These are phyloP conservation scores for Acrocephalus arundinaceus DNA, from an alignment of 2,113 vertebrate genomes.

Conservation along the genomic window DNA sequence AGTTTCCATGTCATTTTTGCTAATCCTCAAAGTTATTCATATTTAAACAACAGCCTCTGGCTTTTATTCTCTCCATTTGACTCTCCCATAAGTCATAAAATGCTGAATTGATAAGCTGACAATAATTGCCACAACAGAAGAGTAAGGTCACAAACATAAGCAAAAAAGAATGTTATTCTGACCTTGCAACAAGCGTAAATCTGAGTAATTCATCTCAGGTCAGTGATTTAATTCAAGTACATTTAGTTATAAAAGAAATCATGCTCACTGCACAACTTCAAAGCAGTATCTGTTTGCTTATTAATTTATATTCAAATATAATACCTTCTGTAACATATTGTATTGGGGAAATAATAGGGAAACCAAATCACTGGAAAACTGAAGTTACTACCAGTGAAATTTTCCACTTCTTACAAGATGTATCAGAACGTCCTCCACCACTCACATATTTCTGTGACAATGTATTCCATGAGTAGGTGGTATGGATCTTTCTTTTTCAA, in stretches of 20 bases:
- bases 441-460: background rate
- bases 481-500: background rate
- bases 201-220: background rate
- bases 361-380: background rate
- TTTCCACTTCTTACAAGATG: background rate
- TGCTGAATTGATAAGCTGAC: constrained; percentile 12
- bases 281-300: background rate
- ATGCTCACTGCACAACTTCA: background rate
- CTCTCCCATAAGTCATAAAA: constrained; percentile 20
- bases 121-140: background rate
- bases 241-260: background rate
- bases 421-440: background rate
- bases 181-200: background rate
- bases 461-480: background rate
- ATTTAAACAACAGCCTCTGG: constrained; percentile 25
- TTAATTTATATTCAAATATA: background rate
- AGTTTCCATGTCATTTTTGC: background rate
- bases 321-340: background rate
- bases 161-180: background rate
- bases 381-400: background rate
- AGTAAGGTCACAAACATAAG: background rate
- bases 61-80: constrained; percentile 30
- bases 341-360: background rate
- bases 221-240: background rate
- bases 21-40: constrained; percentile 17